Percentiles rank a stretch among this genome's conserved stretches.
phyloP scores from a whole-genome alignment of 53 echinoderm and acorn worm species.

The Apostichopus leukothele region DNA sequence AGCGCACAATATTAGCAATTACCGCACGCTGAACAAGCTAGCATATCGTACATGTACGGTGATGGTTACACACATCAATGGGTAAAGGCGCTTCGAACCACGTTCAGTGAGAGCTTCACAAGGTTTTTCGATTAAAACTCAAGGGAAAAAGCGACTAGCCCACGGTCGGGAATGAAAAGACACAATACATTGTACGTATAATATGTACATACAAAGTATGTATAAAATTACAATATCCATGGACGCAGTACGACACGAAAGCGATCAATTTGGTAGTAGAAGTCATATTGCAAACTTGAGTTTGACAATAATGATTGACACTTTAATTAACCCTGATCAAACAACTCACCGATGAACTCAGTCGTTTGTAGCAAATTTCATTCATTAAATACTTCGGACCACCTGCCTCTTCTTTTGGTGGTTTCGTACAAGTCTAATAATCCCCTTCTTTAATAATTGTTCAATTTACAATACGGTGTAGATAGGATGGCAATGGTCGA shows the following conservation, averaged over 20 bases:
- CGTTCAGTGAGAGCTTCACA: slow-evolving; percentile 8
- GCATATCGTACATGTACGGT: slow-evolving; percentile 8
- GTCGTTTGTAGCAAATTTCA: neutral
- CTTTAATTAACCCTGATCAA: neutral
- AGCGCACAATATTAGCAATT: neutral
- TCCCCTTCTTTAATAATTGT: no score
- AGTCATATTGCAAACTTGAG: no score
- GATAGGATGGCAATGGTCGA: no score
- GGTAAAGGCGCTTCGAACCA: slow-evolving; percentile 8
- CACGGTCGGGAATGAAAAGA: no score
- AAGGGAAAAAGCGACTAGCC: slow-evolving; percentile 14
- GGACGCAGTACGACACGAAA: no score
- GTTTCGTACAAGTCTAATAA: no score
- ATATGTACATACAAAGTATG: no score
- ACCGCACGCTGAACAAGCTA: neutral
- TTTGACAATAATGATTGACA: neutral
- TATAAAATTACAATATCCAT: no score
- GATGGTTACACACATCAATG: slow-evolving; percentile 13
- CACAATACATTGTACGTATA: no score
- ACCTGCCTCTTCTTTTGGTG: neutral
- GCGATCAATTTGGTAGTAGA: no score
- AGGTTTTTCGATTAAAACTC: slow-evolving; percentile 13
- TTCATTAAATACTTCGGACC: neutral
- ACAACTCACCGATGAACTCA: neutral
- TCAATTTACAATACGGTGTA: no score